Base-by-base conservation (phyloP, 2,888 invertebrate species). In the Melanostoma scalare region DNA sequence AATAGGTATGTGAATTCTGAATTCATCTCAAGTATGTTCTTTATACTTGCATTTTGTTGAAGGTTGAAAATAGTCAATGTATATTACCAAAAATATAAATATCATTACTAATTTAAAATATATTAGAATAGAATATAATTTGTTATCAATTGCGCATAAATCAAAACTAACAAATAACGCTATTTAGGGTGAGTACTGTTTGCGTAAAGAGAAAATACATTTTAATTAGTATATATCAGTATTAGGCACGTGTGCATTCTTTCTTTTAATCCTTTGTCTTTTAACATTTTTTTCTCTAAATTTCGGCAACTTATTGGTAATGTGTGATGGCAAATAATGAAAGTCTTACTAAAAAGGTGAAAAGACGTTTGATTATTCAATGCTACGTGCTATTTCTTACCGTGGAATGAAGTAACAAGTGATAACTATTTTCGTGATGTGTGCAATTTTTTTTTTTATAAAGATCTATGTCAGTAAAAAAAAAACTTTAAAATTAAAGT, bases 321-420 rank as follows among this genome's bases (percentile, higher is more conserved):
- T 20, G 20, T 20, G 20, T 20, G 20, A 20, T 20, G 20, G 20
- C 20, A 20, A 20, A 20, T 20, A 20, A 20, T 20, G 20, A 20
- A 20, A 20, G 20, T 20, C 20, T 20, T 20, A 20, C 20, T 20
- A 20, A 20, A 20, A 20, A 20, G 9, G 38, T 38, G 55, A 35
- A 9, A 40, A 6, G 40, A 40, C 35, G 55, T 36, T 55, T 61
- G 8, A 42, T 42, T 74, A 74, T 65, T 50, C 38, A 48, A 40
- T 68, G 68, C 73, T 73, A 56, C 55, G 50, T 65, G n/a, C 30
- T 40, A 40, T 42, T 50, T 33, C 40, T 20, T 67, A 31, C 30
- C 31, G 31, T 55, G 9, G 38, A 74, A 63, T 69, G 46, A 69
- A 69, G 74, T 80, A 79, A 74, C 79, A 80, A 69, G 79, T 80